Percentiles rank a stretch among this genome's conserved stretches.
These are phyloP conservation scores for Diarsia mendica DNA, from an alignment of 2,888 invertebrate species.

Conservation along the genomic window DNA sequence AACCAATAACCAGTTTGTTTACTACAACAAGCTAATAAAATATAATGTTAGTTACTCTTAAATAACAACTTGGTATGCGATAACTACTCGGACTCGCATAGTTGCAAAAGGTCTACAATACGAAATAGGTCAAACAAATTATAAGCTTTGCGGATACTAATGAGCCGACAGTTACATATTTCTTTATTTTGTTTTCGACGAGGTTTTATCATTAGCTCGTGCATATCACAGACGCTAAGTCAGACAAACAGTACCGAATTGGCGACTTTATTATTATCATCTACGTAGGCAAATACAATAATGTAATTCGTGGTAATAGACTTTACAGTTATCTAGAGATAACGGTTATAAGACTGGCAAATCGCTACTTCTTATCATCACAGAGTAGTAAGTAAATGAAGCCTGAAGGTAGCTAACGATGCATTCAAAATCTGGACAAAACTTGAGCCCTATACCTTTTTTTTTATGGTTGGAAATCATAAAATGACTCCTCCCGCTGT, in stretches of 20 bases:
- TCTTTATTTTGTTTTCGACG: constrained; percentile 57
- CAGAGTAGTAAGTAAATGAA: constrained; percentile 10
- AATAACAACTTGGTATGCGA: constrained; percentile 60
- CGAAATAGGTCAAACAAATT: constrained; percentile 70
- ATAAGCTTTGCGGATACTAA: constrained; percentile 65
- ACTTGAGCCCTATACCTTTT: too few species aligned
- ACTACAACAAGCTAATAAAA: constrained; percentile 60
- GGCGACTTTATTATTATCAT: constrained; percentile 62
- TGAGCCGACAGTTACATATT: constrained; percentile 44
- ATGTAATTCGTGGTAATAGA: constrained; percentile 29
- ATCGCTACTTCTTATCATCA: constrained; percentile 23
- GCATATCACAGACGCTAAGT: constrained; percentile 59
- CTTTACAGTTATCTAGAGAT: constrained; percentile 37
- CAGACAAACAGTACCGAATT: constrained; percentile 59
- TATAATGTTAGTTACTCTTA: constrained; percentile 54
- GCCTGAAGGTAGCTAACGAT: neutral
- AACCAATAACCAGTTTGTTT: constrained; percentile 64
- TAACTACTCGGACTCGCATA: constrained; percentile 56
- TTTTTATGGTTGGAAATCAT: too few species aligned
- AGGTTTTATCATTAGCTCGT: constrained; percentile 55
- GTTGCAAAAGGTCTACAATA: constrained; percentile 64
- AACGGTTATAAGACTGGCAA: constrained; percentile 33
- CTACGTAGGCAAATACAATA: constrained; percentile 42
- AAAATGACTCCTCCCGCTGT: too few species aligned
- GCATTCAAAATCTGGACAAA: constrained; percentile 12